Evolutionary conservation across 2,888 invertebrate genomes (phyloP).

Genomic region (Elmis aenea): DNA sequence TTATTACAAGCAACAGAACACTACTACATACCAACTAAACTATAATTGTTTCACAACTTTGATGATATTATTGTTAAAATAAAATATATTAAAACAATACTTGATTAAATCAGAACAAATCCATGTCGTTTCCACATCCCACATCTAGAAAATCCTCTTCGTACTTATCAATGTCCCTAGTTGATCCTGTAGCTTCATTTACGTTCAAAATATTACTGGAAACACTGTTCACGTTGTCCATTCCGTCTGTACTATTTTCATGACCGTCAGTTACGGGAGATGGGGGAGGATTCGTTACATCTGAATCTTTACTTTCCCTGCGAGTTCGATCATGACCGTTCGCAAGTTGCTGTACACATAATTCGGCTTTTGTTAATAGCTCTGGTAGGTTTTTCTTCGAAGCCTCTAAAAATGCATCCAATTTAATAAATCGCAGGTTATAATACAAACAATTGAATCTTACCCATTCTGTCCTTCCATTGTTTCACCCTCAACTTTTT

Average conservation of each 20-base stretch:
- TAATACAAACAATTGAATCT: constrained; percentile 15
- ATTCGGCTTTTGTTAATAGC: constrained; percentile 58
- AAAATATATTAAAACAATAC: too few species aligned
- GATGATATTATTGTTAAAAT: too few species aligned
- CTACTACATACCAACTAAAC: too few species aligned
- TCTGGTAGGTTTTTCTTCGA: constrained; percentile 51
- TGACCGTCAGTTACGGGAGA: constrained; percentile 71
- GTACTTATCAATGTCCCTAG: constrained; percentile 45
- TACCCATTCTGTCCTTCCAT: constrained; percentile 51
- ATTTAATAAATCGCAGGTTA: too few species aligned
- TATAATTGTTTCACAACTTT: too few species aligned
- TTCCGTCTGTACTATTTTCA: constrained; percentile 58
- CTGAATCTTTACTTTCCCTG: constrained; percentile 51
- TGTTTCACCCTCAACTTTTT: constrained; percentile 62
- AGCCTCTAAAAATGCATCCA: constrained; percentile 16
- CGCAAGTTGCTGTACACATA: constrained; percentile 38
- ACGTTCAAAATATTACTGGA: constrained; percentile 13
- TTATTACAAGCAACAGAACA: too few species aligned
- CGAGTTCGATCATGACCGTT: constrained; percentile 34
- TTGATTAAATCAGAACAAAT: constrained; percentile 35
- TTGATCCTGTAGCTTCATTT: constrained; percentile 10
- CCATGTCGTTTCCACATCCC: constrained; percentile 55
- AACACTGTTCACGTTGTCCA: constrained; percentile 27
- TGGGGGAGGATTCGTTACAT: constrained; percentile 71
- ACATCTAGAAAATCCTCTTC: constrained; percentile 70